These are phyloP conservation scores for Dendropsophus ebraccatus DNA, from an alignment of 2,113 vertebrate species.

Conservation along the genomic window DNA sequence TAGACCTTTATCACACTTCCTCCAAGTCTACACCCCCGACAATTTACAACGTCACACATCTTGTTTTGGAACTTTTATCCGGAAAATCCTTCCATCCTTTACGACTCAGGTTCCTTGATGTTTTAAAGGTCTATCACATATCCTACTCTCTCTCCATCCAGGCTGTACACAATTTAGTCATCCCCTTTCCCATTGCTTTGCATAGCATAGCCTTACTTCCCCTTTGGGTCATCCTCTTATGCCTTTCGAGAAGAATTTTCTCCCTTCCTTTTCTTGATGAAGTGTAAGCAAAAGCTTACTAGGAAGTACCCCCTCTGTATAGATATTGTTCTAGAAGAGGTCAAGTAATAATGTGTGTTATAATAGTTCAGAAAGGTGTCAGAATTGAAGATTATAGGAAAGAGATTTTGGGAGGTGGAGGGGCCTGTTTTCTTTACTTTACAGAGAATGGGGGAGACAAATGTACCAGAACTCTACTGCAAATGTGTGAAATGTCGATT, in stretches of 20 bases:
- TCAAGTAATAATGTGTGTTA: background rate
- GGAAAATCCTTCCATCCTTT: constrained; percentile 57
- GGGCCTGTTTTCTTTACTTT: background rate
- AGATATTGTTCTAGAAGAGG: background rate
- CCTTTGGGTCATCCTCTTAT: constrained; percentile 10
- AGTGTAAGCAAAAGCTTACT: background rate
- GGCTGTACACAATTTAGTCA: constrained; percentile 34
- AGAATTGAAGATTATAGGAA: background rate
- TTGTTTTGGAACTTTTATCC: constrained; percentile 57
- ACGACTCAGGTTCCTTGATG: constrained; percentile 46
- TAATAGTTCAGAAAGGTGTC: background rate
- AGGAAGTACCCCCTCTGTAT: background rate
- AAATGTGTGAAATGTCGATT: no score
- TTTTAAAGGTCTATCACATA: constrained; percentile 47
- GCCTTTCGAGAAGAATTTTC: background rate
- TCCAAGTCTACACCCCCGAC: constrained; percentile 43
- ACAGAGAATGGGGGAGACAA: background rate
- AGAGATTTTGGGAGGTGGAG: background rate
- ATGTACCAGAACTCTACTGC: no score
- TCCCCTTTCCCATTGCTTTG: constrained; percentile 6
- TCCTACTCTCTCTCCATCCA: constrained; percentile 52
- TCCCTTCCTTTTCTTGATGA: background rate
- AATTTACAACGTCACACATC: constrained; percentile 50
- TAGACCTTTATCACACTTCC: constrained; percentile 58
- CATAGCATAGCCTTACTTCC: constrained; percentile 2